These are phyloP conservation scores for Equus quagga DNA, from an alignment of 2,113 vertebrate species.

Conservation along the genomic window DNA sequence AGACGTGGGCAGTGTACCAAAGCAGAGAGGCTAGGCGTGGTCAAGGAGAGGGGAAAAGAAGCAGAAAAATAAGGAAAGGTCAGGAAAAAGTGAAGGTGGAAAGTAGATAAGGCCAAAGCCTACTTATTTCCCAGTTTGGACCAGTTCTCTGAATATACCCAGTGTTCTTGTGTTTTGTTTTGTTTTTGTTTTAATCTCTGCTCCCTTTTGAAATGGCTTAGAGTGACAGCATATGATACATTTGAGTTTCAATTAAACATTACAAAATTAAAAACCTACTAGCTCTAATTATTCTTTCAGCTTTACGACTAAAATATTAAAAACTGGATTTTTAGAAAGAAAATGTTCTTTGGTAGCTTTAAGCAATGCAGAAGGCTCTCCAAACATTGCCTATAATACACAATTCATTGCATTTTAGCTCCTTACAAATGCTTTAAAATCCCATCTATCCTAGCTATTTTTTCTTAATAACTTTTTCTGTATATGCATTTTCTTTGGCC, in stretches of 20 bases:
- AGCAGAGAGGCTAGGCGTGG: neutral
- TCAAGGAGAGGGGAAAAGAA: neutral
- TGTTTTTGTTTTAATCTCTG: neutral
- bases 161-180: neutral
- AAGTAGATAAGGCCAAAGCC: neutral
- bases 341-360: slow-evolving; percentile 39
- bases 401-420: slow-evolving; percentile 46
- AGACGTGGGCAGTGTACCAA: too few species aligned
- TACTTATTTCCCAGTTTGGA: neutral
- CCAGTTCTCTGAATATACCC: neutral
- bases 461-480: slow-evolving; percentile 69
- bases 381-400: slow-evolving; percentile 38
- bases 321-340: slow-evolving; percentile 24
- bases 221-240: neutral
- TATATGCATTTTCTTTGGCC: slow-evolving; percentile 49
- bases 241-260: neutral
- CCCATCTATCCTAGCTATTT: slow-evolving; percentile 47
- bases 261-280: slow-evolving; percentile 33
- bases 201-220: neutral
- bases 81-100: neutral
- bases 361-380: slow-evolving; percentile 46
- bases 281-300: neutral
- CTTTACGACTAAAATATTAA: slow-evolving; percentile 48
- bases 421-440: slow-evolving; percentile 59
- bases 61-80: neutral